Base-by-base conservation (phyloP, 2,888 invertebrate genomes). In the Ochropleura plecta region DNA sequence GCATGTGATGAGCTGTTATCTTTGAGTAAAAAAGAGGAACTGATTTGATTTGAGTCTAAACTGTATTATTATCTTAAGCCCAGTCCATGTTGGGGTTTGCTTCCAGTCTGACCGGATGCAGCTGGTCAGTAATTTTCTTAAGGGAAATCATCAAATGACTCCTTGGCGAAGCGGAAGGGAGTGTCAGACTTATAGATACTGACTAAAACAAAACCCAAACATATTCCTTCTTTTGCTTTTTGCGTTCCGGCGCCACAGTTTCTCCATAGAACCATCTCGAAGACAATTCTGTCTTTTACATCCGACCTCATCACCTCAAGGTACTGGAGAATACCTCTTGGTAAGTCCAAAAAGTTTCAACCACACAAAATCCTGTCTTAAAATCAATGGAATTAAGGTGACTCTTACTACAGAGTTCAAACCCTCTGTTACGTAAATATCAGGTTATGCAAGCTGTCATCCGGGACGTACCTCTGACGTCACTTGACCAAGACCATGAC, bases 401-500 rank as follows among this genome's bases (percentile, higher is more conserved):
- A 70, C 59, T 49, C n/a, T 53, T 55, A 59, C 76, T 53, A 51
- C 40, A 7, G 59, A 70, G 46, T 75, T 69, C 10, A 42, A 42
- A 12, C 16, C 5, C 10, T 3, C 1, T 12, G 8, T 46, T 16
- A 18, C 6, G 10, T 57, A 46, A 16, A 16, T 49, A 18, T 44
- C 70, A 48, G 10, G 12, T 78, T 78, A 78, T 63, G 12, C 53
- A 66, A 78, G 1, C 4, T 12, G 12, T 57, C 12, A 48, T n/a
- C 40, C n/a, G 63, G 70, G 40, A 62, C 18, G 10, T 51, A 46
- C 0, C 14, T 20, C 0, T 66, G 69, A 67, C 73, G 63, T 68
- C 79, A 66, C 18, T 46, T 10, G 60, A 62, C 59, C 49, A 16
- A 70, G 70, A 55, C 63, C 73, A 60, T 79, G 83, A 79, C 83